Percentiles rank a stretch among this genome's conserved stretches.
Conservation (phyloP, 2,797 vertebrate species). For the Helarctos malayanus region DNA sequence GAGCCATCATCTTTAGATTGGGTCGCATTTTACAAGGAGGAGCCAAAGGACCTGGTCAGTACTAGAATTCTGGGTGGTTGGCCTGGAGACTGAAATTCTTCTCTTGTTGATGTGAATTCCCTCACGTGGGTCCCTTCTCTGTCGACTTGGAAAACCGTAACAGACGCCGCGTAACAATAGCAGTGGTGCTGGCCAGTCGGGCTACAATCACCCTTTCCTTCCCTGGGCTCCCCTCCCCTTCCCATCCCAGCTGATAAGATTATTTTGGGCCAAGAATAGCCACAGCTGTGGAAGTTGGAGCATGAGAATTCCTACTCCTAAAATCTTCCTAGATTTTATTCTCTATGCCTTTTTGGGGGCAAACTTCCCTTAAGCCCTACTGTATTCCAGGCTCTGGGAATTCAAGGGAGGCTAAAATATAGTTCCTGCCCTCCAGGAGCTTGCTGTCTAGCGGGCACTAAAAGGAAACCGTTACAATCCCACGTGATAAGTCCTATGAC, state of each 20-base stretch:
- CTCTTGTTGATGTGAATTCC: background rate
- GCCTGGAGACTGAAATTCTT: background rate
- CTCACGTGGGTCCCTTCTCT: background rate
- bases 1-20: conserved; percentile 97
- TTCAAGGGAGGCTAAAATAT: background rate
- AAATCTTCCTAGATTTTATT: background rate
- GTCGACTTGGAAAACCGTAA: background rate
- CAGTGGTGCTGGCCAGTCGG: background rate
- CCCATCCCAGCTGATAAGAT: conserved; percentile 35
- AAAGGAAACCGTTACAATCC: background rate
- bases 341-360: background rate
- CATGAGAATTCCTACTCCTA: background rate
- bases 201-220: background rate
- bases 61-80: background rate
- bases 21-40: conserved; percentile 96
- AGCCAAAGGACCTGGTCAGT: conserved; percentile 97
- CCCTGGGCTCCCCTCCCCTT: background rate
- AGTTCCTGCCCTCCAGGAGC: background rate
- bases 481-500: too few species aligned
- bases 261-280: background rate
- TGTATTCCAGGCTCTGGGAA: background rate
- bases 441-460: background rate
- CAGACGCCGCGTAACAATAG: background rate
- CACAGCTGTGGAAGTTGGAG: background rate
- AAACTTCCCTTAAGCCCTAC: background rate